A percentile compares a stretch with the other conserved stretches of the same genome.
These are phyloP conservation scores for Jordanella pulchra DNA, from an alignment of 2,797 vertebrate species.

Conservation along the genomic window DNA sequence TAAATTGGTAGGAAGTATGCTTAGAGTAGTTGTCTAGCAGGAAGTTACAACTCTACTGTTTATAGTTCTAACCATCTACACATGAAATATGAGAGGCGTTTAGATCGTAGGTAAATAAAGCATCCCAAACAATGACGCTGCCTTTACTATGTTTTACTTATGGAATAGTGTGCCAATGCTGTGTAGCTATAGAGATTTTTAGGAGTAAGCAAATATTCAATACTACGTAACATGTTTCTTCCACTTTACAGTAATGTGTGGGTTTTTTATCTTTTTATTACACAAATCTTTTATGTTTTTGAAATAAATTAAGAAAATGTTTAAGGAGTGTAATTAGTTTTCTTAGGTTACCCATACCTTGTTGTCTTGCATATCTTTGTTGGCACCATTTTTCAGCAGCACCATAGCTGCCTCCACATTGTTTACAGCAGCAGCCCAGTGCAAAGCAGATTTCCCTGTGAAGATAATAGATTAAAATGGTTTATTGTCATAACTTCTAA, in stretches of 20 bases:
- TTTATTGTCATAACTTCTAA: constrained; percentile 34
- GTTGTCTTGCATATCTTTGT: constrained; percentile 99
- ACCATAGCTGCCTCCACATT: constrained; percentile 92
- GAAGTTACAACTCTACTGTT: neutral
- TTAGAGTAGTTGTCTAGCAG: too few species aligned
- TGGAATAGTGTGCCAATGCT: neutral
- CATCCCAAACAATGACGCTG: neutral
- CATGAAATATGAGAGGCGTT: neutral
- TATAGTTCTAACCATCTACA: neutral
- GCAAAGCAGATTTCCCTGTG: constrained; percentile 95
- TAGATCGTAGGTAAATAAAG: neutral
- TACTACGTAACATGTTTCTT: neutral
- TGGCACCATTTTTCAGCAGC: constrained; percentile 94
- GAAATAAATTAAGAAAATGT: neutral
- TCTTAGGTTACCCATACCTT: constrained; percentile 80
- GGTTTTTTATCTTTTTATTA: too few species aligned
- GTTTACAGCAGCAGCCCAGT: constrained; percentile 98
- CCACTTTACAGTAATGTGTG: neutral
- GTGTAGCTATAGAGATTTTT: neutral
- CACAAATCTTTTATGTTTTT: neutral
- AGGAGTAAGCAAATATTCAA: neutral
- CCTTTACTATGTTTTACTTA: neutral
- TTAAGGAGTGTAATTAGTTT: neutral
- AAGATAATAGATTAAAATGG: neutral
- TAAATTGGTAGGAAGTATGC: neutral